These are phyloP conservation scores for Altica lythri DNA, from an alignment of 2,888 invertebrate species.

Conservation along the genomic window DNA sequence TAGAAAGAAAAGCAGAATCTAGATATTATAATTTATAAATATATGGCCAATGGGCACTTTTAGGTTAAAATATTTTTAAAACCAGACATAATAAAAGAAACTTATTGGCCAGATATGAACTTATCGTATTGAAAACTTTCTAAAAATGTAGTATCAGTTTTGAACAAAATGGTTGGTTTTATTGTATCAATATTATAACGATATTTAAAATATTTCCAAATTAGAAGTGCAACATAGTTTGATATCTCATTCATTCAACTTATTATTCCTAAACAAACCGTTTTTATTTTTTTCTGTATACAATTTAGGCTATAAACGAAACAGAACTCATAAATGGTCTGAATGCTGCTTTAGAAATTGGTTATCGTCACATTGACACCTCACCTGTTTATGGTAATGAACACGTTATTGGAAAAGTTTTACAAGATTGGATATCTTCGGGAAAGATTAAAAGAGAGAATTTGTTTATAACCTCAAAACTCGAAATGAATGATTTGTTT, in stretches of 20 bases:
- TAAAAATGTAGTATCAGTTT: too few species aligned
- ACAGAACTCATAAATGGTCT: slow-evolving; percentile 67
- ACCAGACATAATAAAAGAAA: too few species aligned
- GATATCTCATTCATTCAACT: neutral
- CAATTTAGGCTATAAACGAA: slow-evolving; percentile 66
- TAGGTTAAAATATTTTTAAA: too few species aligned
- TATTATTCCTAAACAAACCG: neutral
- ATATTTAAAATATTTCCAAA: too few species aligned
- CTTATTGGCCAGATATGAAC: too few species aligned
- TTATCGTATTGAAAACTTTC: too few species aligned
- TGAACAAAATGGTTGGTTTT: neutral
- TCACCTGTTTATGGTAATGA: slow-evolving; percentile 79
- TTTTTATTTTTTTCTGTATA: neutral
- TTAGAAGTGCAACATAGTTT: neutral
- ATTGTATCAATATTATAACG: neutral
- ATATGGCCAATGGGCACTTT: too few species aligned
- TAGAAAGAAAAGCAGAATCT: too few species aligned
- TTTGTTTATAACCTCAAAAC: slow-evolving; percentile 81
- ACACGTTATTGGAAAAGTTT: slow-evolving; percentile 69
- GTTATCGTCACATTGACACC: slow-evolving; percentile 81
- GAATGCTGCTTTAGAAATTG: slow-evolving; percentile 69
- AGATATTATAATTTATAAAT: too few species aligned
- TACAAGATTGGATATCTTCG: slow-evolving; percentile 70
- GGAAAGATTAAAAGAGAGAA: slow-evolving; percentile 73
- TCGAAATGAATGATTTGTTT: slow-evolving; percentile 56